Evolutionary conservation across 2,113 vertebrate genomes (phyloP).

Genomic region (Sinocyclocheilus anophthalmus): DNA sequence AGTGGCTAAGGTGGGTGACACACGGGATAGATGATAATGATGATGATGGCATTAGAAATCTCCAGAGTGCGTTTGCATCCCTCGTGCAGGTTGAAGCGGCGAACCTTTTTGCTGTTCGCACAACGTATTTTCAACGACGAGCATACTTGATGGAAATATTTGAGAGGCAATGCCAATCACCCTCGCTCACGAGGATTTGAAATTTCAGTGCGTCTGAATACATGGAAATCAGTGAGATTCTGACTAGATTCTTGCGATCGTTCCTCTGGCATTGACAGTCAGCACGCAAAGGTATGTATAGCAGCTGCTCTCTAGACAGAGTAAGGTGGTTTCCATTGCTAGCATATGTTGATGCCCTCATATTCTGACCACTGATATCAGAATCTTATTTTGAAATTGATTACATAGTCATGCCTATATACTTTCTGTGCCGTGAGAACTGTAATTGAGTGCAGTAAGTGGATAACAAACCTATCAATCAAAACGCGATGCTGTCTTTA

Average conservation of each 20-base stretch:
- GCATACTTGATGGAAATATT: background rate
- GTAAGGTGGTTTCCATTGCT: conserved; percentile 45
- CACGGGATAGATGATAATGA: conserved; percentile 85
- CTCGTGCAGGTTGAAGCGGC: conserved; percentile 77
- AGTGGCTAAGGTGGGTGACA: no score
- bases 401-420: background rate
- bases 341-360: conserved; percentile 64
- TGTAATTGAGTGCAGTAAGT: conserved; percentile 43
- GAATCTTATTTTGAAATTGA: conserved; percentile 24
- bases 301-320: background rate
- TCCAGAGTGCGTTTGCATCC: conserved; percentile 81
- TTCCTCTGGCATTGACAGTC: conserved; percentile 65
- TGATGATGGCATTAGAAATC: conserved; percentile 92
- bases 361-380: conserved; percentile 38
- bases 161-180: conserved; percentile 1
- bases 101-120: conserved; percentile 71
- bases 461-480: conserved; percentile 19
- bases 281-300: conserved; percentile 46
- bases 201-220: background rate
- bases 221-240: no score
- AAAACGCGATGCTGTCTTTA: background rate
- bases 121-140: conserved; percentile 51
- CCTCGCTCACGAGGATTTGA: background rate
- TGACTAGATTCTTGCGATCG: conserved; percentile 53
- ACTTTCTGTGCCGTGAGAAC: background rate